These are phyloP conservation scores for Drosophila nannoptera DNA, from an alignment of 1,140 invertebrate species.

Conservation along the genomic window DNA sequence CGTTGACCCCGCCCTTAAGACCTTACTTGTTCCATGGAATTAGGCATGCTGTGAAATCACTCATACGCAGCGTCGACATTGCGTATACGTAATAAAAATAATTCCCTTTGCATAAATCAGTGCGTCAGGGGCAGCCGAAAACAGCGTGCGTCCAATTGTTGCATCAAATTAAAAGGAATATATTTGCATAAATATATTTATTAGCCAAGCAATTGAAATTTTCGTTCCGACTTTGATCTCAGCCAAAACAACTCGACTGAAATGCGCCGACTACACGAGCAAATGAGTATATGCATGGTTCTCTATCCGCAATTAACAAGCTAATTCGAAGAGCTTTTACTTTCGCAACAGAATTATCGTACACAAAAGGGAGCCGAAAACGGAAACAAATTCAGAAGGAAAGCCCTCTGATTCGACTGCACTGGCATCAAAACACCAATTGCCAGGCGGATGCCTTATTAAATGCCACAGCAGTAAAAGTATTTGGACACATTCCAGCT, in stretches of 20 bases:
- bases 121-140: constrained; percentile 28
- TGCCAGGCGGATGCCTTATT: constrained; percentile 67
- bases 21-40: constrained; percentile 9
- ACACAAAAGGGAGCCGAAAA: constrained; percentile 26
- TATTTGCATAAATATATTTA: constrained; percentile 72
- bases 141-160: constrained; percentile 53
- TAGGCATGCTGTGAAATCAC: constrained; percentile 55
- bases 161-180: constrained; percentile 49
- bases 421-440: constrained; percentile 74
- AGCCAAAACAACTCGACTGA: constrained; percentile 33
- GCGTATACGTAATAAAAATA: constrained; percentile 45
- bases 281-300: constrained; percentile 57
- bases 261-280: constrained; percentile 12
- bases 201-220: constrained; percentile 41
- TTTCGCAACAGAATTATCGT: constrained; percentile 32
- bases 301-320: constrained; percentile 62
- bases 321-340: constrained; percentile 56
- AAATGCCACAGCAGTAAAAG: constrained; percentile 52
- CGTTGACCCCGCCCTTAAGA: background rate
- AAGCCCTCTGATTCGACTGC: constrained; percentile 44
- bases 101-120: constrained; percentile 61
- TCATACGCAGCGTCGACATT: constrained; percentile 41
- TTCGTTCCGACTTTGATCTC: constrained; percentile 52
- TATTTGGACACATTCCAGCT: constrained; percentile 45
- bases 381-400: constrained; percentile 54